phyloP scores from a whole-genome alignment of 2,888 invertebrate species.

The Microplitis manilae region DNA sequence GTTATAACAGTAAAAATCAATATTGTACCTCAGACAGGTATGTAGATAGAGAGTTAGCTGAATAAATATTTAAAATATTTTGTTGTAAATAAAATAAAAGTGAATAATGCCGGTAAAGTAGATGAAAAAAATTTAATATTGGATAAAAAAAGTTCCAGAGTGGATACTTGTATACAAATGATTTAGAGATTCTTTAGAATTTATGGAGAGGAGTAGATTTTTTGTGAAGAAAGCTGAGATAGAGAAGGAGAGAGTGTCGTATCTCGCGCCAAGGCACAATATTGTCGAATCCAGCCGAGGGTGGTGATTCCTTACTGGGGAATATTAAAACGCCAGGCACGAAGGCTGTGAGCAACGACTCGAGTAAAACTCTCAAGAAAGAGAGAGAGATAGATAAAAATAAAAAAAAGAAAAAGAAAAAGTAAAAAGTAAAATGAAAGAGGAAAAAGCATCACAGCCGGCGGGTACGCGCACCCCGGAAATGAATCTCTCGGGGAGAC shows the following conservation, averaged over 20 bases:
- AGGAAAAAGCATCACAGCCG: neutral
- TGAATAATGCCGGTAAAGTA: neutral
- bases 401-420: neutral
- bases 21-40: no score
- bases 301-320: constrained; percentile 24
- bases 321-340: constrained; percentile 46
- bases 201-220: constrained; percentile 20
- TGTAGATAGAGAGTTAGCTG: neutral
- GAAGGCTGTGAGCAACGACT: constrained; percentile 45
- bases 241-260: constrained; percentile 23
- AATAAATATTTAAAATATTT: neutral
- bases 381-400: neutral
- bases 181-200: constrained; percentile 35
- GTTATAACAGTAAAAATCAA: no score
- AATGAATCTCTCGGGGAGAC: constrained; percentile 50
- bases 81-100: neutral
- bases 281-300: constrained; percentile 29
- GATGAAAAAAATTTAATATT: constrained; percentile 1
- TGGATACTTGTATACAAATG: constrained; percentile 27
- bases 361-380: constrained; percentile 28
- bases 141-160: constrained; percentile 16
- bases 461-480: constrained; percentile 43
- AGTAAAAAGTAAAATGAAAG: constrained; percentile 21
- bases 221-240: constrained; percentile 9
- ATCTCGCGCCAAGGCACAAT: constrained; percentile 32